Evolutionary conservation across 2,797 vertebrate species (phyloP), one percentile per base, ranked within the genome.

Genomic region (Halcyon badia): DNA sequence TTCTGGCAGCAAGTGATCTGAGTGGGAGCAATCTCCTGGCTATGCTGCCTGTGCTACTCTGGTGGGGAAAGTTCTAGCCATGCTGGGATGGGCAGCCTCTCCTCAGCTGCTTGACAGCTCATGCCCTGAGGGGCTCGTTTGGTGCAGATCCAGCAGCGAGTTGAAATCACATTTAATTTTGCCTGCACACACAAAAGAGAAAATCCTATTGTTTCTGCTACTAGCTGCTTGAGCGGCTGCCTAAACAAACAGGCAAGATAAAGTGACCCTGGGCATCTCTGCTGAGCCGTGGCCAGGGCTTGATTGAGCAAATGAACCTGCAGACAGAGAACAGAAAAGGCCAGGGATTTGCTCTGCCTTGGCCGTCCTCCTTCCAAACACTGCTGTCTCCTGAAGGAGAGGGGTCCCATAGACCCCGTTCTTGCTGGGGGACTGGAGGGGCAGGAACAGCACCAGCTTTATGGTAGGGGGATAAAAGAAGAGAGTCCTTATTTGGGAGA

Each of bases 101-200:
- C 58, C 65, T 65, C 1, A 0, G 2, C 56, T 70, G 76, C 70
- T 62, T 87, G 85, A 81, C 86, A 89, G 87, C 51, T 81, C n/a
- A 5, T 83, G 68, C 65, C 91, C 87, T 13, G 5, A 10, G 52
- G 83, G 90, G n/a, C 35, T 96, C 78, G 39, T 96, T 94, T 96
- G 89, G 70, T 95, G 76, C 78, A 70, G 62, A 79, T 95, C 91
- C 91, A 92, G 79, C 75, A 91, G 81, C 1, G 6, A 95, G 72
- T 70, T 90, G 75, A 81, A 96, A 91, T 84, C 81, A 83, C 72
- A 92, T 94, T 95, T 89, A 92, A 94, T 96, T 95, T 95, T 89
- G 58, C 66, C 89, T 2, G 0, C 84, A 71, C 0, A 0, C 39
- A 71, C 57, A 68, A 48, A 87, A 83, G 68, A 89, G 81, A 92